Conservation (phyloP, 2,113 vertebrate species). For the Peromyscus leucopus region DNA sequence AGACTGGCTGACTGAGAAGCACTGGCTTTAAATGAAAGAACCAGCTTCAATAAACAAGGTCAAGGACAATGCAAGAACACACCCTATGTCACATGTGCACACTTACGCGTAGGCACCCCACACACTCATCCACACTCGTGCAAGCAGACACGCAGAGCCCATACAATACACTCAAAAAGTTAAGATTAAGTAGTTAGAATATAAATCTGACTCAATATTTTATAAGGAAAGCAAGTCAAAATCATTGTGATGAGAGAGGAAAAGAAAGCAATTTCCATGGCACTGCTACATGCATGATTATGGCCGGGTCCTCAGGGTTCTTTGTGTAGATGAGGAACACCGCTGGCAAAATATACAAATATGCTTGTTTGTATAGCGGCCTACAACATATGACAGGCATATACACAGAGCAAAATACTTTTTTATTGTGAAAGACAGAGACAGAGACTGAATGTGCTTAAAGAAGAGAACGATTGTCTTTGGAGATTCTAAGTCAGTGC, state of each 20-base stretch:
- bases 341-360: slow-evolving; percentile 36
- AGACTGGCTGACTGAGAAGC: not conserved
- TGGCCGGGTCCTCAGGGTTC: not conserved
- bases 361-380: not conserved
- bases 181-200: not conserved
- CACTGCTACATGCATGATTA: not conserved
- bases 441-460: slow-evolving; percentile 63
- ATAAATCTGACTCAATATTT: not conserved
- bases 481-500: slow-evolving; percentile 75
- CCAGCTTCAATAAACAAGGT: not conserved
- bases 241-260: not conserved
- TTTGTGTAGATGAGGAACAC: slow-evolving; percentile 33
- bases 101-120: no score
- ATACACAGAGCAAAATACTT: slow-evolving; percentile 45
- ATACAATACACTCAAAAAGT: not conserved
- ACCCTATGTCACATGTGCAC: not conserved
- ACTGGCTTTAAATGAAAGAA: not conserved
- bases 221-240: not conserved
- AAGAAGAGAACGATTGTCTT: slow-evolving; percentile 57
- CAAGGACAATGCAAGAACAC: not conserved
- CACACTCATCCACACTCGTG: not conserved
- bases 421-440: slow-evolving; percentile 52
- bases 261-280: not conserved
- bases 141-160: not conserved
- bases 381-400: not conserved